Evolutionary conservation across 2,113 vertebrate species (phyloP).

Genomic region (Pseudois nayaur): DNA sequence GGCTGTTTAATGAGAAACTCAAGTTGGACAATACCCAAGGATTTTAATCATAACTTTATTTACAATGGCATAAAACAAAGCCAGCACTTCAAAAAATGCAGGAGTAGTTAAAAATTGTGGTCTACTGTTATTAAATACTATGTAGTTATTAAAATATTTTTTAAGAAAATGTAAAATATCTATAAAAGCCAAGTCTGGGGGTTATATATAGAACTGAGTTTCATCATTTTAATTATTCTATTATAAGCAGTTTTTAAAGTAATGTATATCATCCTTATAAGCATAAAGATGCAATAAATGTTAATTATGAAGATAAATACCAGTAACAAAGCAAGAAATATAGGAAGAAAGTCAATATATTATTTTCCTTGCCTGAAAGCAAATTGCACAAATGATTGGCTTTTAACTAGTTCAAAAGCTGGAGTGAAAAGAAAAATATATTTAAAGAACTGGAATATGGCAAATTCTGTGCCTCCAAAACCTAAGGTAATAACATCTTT

Average conservation of each 20-base stretch:
- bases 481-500: neutral
- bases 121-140: neutral
- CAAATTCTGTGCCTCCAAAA: neutral
- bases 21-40: neutral
- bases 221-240: neutral
- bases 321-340: neutral
- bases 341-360: neutral
- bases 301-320: slow-evolving; percentile 12
- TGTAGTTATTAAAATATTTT: neutral
- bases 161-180: neutral
- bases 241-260: neutral
- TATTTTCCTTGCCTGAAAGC: neutral
- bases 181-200: neutral
- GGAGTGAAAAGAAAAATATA: neutral
- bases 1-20: neutral
- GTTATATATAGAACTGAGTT: neutral
- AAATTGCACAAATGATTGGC: neutral
- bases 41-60: neutral
- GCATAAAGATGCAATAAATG: neutral
- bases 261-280: neutral
- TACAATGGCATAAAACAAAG: neutral
- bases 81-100: neutral
- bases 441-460: neutral
- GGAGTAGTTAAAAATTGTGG: neutral
- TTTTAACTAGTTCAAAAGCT: neutral